Base-by-base conservation (phyloP, 2,113 vertebrate genomes). In the Pitta sordida region DNA sequence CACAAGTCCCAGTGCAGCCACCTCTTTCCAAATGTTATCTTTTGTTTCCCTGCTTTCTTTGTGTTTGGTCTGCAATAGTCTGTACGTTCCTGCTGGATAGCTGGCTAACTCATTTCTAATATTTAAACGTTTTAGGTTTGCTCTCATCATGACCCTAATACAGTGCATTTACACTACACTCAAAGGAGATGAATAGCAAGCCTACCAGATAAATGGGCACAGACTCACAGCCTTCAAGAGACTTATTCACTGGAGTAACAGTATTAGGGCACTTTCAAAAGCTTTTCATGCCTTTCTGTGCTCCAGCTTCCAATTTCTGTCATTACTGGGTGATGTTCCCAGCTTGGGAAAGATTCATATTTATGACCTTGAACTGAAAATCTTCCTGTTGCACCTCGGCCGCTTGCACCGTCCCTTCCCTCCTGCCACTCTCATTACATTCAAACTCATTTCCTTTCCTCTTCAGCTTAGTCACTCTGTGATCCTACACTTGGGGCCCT, bases 131-230 rank as follows among this genome's bases (percentile, higher is more conserved):
- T 94, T 95, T 91, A 69, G 94, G 64, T 93, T 92, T 95, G 91
- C 91, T 96, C 92, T 96, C 91, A 55, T 94, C 91, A 89, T 91
- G 93, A 96, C 88, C 94, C 88, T 95, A 95, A 87, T 94, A 65
- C 83, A 95, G 86, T 82, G 78, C 93, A 97, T 97, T 96, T 96
- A 81, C 94, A 95, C 96, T 95, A 89, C 88, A 95, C 93, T 95
- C 90, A 91, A 69, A 95, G 83, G 82, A 96, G 93, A 92, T 95
- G 96, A 97, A 96, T 96, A 96, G 95, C 70, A 78, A 93, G 37
- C 67, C 78, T 95, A 93, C 71, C 78, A 92, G 95, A 94, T 96
- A 97, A 96, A 96, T 83, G 95, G 73, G 84, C 79, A 64, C 65
- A 70, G 79, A 89, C 86, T 81, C 86, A 73, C 64, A 79, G 90